Evolutionary conservation across 1,140 invertebrate species (phyloP).

Genomic region (Triops cancriformis): DNA sequence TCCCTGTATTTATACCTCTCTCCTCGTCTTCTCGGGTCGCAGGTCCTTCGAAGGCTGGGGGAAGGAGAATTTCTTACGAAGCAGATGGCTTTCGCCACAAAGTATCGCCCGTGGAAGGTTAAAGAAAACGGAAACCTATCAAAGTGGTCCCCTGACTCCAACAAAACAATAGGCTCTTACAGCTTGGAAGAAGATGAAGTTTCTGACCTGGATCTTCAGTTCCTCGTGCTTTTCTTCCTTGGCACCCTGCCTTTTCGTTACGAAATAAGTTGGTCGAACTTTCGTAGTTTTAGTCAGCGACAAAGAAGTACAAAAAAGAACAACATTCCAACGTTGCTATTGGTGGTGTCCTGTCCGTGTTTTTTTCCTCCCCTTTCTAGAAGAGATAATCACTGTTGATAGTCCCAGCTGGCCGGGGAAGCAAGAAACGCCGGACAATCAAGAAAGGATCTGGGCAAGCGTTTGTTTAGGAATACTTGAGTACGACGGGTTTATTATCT

Average conservation of each 20-base stretch:
- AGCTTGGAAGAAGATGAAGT: neutral
- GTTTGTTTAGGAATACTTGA: neutral
- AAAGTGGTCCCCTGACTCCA: neutral
- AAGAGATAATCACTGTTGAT: conserved; percentile 6
- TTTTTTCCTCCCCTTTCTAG: neutral
- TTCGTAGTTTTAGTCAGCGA: neutral
- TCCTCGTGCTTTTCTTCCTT: neutral
- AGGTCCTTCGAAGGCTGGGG: neutral
- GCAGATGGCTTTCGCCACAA: conserved; percentile 5
- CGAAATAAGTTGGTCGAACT: neutral
- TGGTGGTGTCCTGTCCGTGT: neutral
- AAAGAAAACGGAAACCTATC: neutral
- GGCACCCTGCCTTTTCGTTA: neutral
- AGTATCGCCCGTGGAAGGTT: neutral
- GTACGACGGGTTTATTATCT: neutral
- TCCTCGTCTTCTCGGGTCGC: neutral
- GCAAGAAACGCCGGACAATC: neutral
- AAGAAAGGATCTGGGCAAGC: neutral
- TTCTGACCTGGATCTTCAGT: neutral
- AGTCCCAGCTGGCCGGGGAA: neutral
- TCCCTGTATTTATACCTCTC: neutral
- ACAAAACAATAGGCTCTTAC: neutral
- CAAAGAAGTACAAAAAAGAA: neutral
- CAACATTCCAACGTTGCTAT: neutral
- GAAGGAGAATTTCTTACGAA: neutral